Evolutionary conservation across 2,888 invertebrate genomes (phyloP).

Genomic region (Prostheceraeus crozeri): DNA sequence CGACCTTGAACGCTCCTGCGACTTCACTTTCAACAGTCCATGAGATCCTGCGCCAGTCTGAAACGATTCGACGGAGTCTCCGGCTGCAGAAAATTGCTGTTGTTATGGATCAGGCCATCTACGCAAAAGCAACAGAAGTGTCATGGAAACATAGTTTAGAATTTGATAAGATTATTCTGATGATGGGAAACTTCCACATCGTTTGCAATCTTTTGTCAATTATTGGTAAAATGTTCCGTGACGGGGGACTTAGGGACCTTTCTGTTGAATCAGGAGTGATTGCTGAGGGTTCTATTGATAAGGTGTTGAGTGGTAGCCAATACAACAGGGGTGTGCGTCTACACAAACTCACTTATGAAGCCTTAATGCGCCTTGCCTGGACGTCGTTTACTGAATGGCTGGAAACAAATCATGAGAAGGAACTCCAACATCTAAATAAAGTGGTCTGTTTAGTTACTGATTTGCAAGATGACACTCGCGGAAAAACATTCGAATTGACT

Average conservation of each 20-base stretch:
- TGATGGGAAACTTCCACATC: slow-evolving; percentile 41
- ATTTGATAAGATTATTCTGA: slow-evolving; percentile 33
- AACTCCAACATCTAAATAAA: too few relatives aligned
- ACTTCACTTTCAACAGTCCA: slow-evolving; percentile 41
- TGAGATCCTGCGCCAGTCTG: slow-evolving; percentile 38
- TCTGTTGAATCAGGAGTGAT: slow-evolving; percentile 41
- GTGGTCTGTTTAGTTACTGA: too few relatives aligned
- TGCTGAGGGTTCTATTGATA: slow-evolving; percentile 41
- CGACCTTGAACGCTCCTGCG: slow-evolving; percentile 40
- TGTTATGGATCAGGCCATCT: slow-evolving; percentile 41
- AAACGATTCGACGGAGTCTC: slow-evolving; percentile 35
- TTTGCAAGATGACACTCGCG: too few relatives aligned
- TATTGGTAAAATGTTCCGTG: slow-evolving; percentile 42
- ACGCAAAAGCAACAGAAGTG: slow-evolving; percentile 40
- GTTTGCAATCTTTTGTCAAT: slow-evolving; percentile 32
- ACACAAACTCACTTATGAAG: slow-evolving; percentile 41
- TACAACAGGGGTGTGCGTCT: slow-evolving; percentile 35
- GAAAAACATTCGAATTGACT: too few relatives aligned
- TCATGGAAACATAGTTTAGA: slow-evolving; percentile 35
- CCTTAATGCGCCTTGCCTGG: slow-evolving; percentile 40
- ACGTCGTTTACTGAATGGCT: slow-evolving; percentile 37
- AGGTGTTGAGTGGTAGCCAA: slow-evolving; percentile 38
- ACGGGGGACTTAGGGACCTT: slow-evolving; percentile 41
- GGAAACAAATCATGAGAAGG: slow-evolving; percentile 35
- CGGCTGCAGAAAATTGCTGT: slow-evolving; percentile 36